Base-by-base conservation (phyloP, 2,113 vertebrate genomes). In the Brachionichthys hirsutus region DNA sequence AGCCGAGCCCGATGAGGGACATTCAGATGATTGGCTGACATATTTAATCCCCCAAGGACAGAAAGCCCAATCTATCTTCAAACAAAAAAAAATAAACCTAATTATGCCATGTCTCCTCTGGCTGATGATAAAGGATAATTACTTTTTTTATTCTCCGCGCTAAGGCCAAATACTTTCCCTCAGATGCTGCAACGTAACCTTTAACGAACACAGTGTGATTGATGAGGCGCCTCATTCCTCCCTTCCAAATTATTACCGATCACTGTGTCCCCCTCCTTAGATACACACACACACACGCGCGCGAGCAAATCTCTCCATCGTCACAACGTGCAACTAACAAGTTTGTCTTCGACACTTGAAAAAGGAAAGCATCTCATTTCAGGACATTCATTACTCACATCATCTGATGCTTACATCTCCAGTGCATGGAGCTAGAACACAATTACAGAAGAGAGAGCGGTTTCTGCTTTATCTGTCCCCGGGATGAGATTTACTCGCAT, bases 91-190 rank as follows among this genome's bases (percentile, higher is more conserved):
- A 79, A n/a, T n/a, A n/a, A 83, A 74, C 36, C 83, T 85, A 90
- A 91, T 91, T 87, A 90, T 88, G 87, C 87, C 82, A 83, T 67
- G 76, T 85, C 87, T 91, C 79, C 81, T 87, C 84, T 88, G 78
- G 78, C 78, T 89, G 87, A 89, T 90, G 85, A 90, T 90, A 89
- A 88, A 92, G 86, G 88, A 90, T 91, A 92, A 92, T 92, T 91
- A 89, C 85, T 88, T 91, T 90, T n/a, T 90, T 87, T 22, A 30
- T 91, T 88, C 78, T 67, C 62, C 64, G 73, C 17, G 53, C 85
- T 75, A 62, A 70, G 72, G 84, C 78, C 72, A 58, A 90, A 85
- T 79, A 82, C 56, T 62, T 84, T 89, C 80, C 56, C 77, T 82
- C 70, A 72, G 78, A 85, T 69, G 70, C 80, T 83, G 67, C 75